Percentiles rank a stretch among this genome's conserved stretches.
Evolutionary conservation across 2,797 vertebrate species (phyloP).

Genomic region (Enteromius afrohamiltoni): DNA sequence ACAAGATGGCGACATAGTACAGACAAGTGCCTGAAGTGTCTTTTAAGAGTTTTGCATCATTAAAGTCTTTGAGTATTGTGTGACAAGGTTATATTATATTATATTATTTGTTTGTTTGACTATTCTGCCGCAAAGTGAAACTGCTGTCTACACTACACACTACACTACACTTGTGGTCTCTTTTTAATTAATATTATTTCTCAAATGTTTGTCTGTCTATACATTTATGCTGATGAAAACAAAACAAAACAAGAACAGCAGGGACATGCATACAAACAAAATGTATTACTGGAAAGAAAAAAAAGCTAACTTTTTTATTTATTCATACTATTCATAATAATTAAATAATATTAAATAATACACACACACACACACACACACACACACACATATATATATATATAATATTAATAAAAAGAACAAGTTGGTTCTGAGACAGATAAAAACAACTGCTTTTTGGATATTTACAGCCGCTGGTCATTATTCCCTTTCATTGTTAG

Average conservation of each 20-base stretch:
- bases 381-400: background rate
- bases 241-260: background rate
- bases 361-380: no score
- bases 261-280: no score
- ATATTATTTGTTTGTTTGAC: background rate
- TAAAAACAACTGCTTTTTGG: no score
- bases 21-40: background rate
- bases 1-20: slow-evolving; percentile 61
- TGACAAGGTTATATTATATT: background rate
- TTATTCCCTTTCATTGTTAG: background rate
- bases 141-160: background rate
- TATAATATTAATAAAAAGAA: background rate
- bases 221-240: background rate
- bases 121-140: background rate
- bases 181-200: background rate
- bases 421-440: background rate
- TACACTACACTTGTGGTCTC: no score
- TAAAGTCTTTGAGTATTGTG: background rate
- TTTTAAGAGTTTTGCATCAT: background rate
- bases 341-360: no score
- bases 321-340: no score
- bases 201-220: no score
- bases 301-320: no score
- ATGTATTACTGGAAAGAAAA: no score
- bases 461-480: background rate